A percentile compares a stretch with the other conserved stretches of the same genome.
Evolutionary conservation across 2,888 invertebrate genomes (phyloP).

Genomic region (Agonopterix heracliana): DNA sequence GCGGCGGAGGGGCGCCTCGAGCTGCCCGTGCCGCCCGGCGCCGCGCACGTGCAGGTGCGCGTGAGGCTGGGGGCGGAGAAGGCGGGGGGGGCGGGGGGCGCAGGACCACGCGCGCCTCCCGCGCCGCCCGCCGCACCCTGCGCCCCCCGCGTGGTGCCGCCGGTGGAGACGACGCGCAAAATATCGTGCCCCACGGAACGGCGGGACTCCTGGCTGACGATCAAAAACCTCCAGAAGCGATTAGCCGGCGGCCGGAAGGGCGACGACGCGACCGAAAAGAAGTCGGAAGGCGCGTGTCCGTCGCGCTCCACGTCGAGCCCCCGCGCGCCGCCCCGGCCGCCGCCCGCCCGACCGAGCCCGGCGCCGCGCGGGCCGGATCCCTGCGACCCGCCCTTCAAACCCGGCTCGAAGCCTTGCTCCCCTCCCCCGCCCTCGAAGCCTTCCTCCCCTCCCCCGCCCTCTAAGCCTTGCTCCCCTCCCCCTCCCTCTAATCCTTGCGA

Average conservation of each 20-base stretch:
- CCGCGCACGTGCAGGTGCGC: slow-evolving; percentile 19
- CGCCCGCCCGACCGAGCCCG: background rate
- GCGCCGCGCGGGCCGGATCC: background rate
- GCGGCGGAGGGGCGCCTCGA: slow-evolving; percentile 14
- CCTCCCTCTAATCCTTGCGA: background rate
- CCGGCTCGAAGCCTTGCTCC: background rate
- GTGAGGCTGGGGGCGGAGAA: slow-evolving; percentile 12
- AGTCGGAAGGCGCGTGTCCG: background rate
- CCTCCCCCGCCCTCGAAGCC: background rate
- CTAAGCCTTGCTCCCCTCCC: background rate
- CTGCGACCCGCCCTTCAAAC: background rate
- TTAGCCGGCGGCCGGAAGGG: background rate
- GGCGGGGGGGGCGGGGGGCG: background rate
- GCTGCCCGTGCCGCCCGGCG: slow-evolving; percentile 24
- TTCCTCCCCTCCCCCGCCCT: background rate
- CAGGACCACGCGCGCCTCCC: background rate
- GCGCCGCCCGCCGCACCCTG: background rate
- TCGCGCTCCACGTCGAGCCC: background rate
- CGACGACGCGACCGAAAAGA: background rate
- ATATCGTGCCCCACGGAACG: background rate
- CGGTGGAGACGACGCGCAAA: background rate
- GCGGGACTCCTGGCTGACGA: background rate
- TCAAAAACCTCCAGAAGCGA: background rate
- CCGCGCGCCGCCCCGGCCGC: background rate
- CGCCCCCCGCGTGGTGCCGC: background rate